Base-by-base conservation (phyloP, 2,797 vertebrate species). In the Melanotaenia pygmaea region DNA sequence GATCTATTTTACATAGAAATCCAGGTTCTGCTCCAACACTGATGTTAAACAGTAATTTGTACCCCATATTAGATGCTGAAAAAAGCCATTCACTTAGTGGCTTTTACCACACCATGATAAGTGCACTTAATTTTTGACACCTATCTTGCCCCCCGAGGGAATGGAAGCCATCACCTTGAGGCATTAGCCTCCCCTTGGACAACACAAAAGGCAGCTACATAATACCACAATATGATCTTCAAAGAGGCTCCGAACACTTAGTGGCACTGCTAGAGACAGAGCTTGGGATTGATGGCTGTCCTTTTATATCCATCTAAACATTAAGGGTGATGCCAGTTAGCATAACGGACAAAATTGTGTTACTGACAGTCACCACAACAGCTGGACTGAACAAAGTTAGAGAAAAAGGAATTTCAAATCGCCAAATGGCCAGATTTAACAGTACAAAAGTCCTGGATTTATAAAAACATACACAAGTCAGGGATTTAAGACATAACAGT, bases 281-380 rank as follows among this genome's bases (percentile, higher is more conserved):
- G 53, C 20, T 1, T 32, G 20, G 82, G 54, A 88, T 68, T 66
- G 79, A 83, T 74, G 64, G 65, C 4, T 0, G 4, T 51, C 35
- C 47, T 78, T 35, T 62, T 28, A 43, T 58, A 12, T 16, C 24
- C 61, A n/a, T 26, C n/a, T 22, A 5, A 26, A 20, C 67, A 53
- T 70, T 62, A 63, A 14, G 1, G 4, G 51, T 71, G 53, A 69
- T 79, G 61, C 67, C 47, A 60, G 18, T 82, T 77, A 74, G 60
- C 18, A 67, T 77, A 66, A 84, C 24, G 45, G 74, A 74, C 62
- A 59, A 58, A 53, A 54, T 18, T 12, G 56, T 26, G n/a, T 57
- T 22, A 32, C 0, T 59, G 72, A 67, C 67, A 3, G 32, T 59
- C 35, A 24, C 24, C 45, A 45, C 5, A 47, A 37, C 34, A 30